These are phyloP conservation scores for Corythornis madagascariensis DNA, from an alignment of 2,113 vertebrate genomes.

Conservation along the genomic window DNA sequence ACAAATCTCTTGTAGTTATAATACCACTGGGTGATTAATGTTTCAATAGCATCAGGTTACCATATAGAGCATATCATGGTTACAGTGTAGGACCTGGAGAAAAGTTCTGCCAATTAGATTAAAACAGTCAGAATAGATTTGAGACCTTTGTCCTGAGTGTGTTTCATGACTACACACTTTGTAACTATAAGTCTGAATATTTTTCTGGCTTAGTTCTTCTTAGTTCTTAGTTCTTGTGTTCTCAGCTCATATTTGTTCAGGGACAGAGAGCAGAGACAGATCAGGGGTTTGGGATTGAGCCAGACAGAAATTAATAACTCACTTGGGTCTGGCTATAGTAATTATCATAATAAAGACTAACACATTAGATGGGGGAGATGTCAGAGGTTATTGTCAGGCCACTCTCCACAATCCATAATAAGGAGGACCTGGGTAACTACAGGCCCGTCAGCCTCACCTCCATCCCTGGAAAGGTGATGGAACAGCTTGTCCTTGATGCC, in stretches of 20 bases:
- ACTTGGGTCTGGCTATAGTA: neutral
- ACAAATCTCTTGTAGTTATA: neutral
- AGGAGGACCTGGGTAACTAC: no score
- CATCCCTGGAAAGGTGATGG: no score
- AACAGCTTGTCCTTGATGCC: no score
- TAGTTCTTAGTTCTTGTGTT: neutral
- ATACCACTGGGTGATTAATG: neutral
- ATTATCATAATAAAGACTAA: neutral
- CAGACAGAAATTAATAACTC: neutral
- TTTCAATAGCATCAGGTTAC: neutral
- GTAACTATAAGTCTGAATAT: neutral
- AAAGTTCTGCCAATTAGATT: neutral
- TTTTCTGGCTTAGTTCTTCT: neutral
- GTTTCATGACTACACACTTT: neutral
- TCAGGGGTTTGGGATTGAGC: neutral
- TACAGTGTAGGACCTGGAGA: neutral
- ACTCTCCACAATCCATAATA: no score
- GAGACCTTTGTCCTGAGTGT: neutral
- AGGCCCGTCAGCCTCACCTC: no score
- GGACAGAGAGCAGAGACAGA: neutral
- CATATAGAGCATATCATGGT: rapidly evolving
- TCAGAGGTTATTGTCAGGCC: no score
- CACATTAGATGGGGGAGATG: neutral
- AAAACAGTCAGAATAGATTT: neutral
- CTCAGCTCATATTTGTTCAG: neutral